Conservation (phyloP, 1,140 invertebrate genomes). For the Globodera ellingtonae region DNA sequence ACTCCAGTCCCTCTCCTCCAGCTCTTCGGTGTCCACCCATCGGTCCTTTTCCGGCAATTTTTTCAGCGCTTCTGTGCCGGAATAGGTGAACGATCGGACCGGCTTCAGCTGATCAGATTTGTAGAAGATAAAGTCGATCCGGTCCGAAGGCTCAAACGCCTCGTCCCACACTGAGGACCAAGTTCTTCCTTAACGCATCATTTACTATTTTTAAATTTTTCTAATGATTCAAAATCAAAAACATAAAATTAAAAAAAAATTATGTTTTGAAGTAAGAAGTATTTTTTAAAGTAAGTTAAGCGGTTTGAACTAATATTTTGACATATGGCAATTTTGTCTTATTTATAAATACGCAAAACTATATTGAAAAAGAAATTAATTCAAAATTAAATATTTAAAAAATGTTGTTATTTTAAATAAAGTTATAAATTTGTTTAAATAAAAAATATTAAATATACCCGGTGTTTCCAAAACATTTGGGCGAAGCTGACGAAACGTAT, state of each 20-base stretch:
- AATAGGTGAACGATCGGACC: slow-evolving; percentile 27
- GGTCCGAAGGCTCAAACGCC: slow-evolving; percentile 14
- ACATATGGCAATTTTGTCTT: neutral
- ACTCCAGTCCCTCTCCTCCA: slow-evolving; percentile 17
- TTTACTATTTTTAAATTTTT: too few relatives aligned
- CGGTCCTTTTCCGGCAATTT: slow-evolving; percentile 15
- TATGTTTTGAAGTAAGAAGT: too few relatives aligned
- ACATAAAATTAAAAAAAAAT: too few relatives aligned
- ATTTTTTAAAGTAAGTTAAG: too few relatives aligned
- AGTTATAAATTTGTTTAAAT: neutral
- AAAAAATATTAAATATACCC: slow-evolving; percentile 23
- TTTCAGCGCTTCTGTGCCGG: slow-evolving; percentile 14
- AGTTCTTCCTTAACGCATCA: slow-evolving; percentile 5
- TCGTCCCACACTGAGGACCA: slow-evolving; percentile 20
- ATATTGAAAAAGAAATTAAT: neutral
- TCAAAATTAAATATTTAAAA: neutral
- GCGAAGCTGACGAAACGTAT: slow-evolving; percentile 34
- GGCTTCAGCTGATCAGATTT: slow-evolving; percentile 31
- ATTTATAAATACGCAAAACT: slow-evolving; percentile 15
- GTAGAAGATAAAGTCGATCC: slow-evolving; percentile 37
- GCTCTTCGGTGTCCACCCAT: neutral
- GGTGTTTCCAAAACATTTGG: slow-evolving; percentile 22
- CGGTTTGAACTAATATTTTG: neutral
- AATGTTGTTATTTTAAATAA: too few relatives aligned
- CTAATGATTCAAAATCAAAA: neutral